Evolutionary conservation across 1,140 invertebrate species (phyloP).

Genomic region (Drosophila pachea): DNA sequence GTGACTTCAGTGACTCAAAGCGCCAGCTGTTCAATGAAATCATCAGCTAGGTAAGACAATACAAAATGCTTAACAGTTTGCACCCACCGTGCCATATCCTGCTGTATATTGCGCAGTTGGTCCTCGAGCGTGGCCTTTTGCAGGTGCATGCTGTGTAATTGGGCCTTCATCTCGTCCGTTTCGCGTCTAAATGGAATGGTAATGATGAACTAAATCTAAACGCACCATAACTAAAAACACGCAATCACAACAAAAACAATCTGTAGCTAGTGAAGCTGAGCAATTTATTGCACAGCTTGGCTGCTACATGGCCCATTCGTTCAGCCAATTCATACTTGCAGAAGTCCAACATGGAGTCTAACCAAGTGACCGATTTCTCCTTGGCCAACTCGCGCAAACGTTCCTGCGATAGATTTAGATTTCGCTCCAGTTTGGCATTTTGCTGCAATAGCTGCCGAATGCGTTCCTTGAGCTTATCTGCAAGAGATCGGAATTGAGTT

Average conservation of each 20-base stretch:
- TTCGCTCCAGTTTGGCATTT: constrained; percentile 60
- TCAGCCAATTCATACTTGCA: constrained; percentile 77
- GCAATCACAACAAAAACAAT: constrained; percentile 54
- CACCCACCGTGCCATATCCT: constrained; percentile 68
- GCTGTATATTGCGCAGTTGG: constrained; percentile 65
- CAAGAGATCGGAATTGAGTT: not conserved
- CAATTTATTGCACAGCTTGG: constrained; percentile 49
- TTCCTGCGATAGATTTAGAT: constrained; percentile 59
- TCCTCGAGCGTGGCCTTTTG: constrained; percentile 73
- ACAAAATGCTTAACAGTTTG: not conserved
- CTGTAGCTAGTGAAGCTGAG: constrained; percentile 51
- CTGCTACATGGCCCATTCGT: constrained; percentile 47
- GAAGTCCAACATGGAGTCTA: constrained; percentile 77
- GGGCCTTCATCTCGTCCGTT: constrained; percentile 72
- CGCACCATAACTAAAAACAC: constrained; percentile 22
- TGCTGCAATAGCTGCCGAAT: constrained; percentile 58
- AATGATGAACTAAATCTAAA: constrained; percentile 31
- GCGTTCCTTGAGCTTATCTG: constrained; percentile 75
- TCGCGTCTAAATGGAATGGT: constrained; percentile 72
- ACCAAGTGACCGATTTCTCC: constrained; percentile 68
- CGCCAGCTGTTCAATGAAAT: constrained; percentile 58
- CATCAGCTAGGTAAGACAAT: not conserved
- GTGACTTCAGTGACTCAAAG: constrained; percentile 75
- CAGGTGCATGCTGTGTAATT: constrained; percentile 65
- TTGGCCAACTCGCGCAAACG: constrained; percentile 65